Conservation (phyloP, 2,113 vertebrate genomes). For the Hemicordylus capensis region DNA sequence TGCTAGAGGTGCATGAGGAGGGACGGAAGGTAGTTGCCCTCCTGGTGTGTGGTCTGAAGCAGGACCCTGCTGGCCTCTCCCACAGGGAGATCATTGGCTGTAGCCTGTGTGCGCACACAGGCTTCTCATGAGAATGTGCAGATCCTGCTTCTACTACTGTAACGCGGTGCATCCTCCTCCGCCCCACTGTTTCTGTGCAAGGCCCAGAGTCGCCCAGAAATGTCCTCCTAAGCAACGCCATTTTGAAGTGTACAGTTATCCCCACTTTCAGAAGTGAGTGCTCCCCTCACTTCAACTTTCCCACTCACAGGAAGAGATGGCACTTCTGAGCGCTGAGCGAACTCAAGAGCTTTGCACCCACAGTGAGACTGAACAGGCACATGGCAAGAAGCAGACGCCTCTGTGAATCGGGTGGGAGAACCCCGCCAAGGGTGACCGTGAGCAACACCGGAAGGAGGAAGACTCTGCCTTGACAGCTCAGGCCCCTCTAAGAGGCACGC, state of each 20-base stretch:
- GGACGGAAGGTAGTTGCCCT: not conserved
- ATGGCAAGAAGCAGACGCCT: not conserved
- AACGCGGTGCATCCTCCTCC: no score
- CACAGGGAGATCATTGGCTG: not conserved
- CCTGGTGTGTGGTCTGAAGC: not conserved
- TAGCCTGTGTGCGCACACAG: not conserved
- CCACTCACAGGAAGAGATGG: not conserved
- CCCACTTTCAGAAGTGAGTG: not conserved
- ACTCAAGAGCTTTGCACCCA: not conserved
- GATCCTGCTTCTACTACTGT: not conserved
- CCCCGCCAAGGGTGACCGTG: not conserved
- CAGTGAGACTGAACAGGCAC: not conserved
- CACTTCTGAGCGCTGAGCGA: not conserved
- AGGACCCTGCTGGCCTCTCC: not conserved
- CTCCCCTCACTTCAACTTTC: not conserved
- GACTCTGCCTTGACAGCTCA: not conserved
- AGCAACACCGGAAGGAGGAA: not conserved
- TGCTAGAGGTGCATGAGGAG: no score
- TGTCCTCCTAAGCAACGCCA: no score
- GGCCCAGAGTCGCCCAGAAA: not conserved
- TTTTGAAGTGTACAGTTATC: not conserved
- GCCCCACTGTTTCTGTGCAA: not conserved
- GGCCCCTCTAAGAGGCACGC: not conserved
- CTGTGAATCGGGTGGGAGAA: not conserved
- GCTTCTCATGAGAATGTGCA: not conserved